phyloP scores from a whole-genome alignment of 2,888 invertebrate genomes.

The Nymphalis urticae region DNA sequence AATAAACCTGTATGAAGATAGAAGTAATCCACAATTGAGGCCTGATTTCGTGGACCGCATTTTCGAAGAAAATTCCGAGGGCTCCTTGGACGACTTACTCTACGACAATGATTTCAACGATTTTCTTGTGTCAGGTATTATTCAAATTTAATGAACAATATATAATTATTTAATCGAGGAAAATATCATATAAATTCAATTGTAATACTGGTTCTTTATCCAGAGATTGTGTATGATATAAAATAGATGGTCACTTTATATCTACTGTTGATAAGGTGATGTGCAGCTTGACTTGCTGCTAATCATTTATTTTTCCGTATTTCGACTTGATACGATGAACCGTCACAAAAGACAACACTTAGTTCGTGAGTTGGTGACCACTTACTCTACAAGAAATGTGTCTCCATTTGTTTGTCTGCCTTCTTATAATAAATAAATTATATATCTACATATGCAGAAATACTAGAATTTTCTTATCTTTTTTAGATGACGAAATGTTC shows the following conservation, averaged over 20 bases:
- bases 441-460: too few species aligned
- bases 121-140: conserved; percentile 54
- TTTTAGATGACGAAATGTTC: conserved; percentile 59
- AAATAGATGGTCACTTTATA: too few species aligned
- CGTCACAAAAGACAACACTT: too few species aligned
- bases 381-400: too few species aligned
- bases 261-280: too few species aligned
- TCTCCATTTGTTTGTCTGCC: too few species aligned
- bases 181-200: not conserved
- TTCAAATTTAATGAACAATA: not conserved
- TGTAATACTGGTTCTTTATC: not conserved
- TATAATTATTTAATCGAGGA: not conserved
- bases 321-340: too few species aligned
- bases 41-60: conserved; percentile 66
- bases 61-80: conserved; percentile 63
- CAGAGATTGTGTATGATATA: too few species aligned
- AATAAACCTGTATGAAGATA: conserved; percentile 59
- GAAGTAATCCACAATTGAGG: conserved; percentile 63
- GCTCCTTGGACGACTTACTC: conserved; percentile 58
- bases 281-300: too few species aligned
- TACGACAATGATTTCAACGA: conserved; percentile 62
- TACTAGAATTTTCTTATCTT: not conserved
- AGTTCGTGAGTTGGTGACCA: too few species aligned
- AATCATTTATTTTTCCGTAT: too few species aligned
- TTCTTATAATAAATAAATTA: too few species aligned